A percentile compares a stretch with the other conserved stretches of the same genome.
These are phyloP conservation scores for Camarhynchus parvulus DNA, from an alignment of 2,113 vertebrate species.

Conservation along the genomic window DNA sequence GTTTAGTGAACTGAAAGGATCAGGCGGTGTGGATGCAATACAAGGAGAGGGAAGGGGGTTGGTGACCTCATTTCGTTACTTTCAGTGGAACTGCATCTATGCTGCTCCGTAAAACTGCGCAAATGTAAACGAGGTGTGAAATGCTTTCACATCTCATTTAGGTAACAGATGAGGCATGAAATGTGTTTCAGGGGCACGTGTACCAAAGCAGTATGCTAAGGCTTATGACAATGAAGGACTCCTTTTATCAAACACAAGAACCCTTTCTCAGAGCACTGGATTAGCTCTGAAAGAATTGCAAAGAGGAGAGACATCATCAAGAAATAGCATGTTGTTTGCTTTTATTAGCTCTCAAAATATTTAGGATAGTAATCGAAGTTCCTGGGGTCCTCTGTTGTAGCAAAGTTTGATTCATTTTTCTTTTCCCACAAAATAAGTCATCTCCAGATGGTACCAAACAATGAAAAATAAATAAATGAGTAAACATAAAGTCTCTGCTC, in stretches of 20 bases:
- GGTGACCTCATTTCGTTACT: constrained; percentile 71
- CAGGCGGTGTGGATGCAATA: neutral
- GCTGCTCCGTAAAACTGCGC: constrained; percentile 64
- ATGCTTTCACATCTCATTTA: constrained; percentile 82
- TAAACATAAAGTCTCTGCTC: neutral
- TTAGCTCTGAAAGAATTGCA: constrained; percentile 38
- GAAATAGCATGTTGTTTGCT: neutral
- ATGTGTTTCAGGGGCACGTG: constrained; percentile 72
- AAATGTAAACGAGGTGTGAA: constrained; percentile 81
- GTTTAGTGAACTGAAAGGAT: constrained; percentile 25
- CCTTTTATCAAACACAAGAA: constrained; percentile 31
- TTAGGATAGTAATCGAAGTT: neutral
- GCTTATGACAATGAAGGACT: constrained; percentile 55
- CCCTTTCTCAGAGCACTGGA: neutral
- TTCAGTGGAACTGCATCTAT: constrained; percentile 49
- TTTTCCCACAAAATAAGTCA: neutral
- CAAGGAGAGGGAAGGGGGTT: constrained; percentile 59
- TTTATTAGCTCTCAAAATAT: constrained; percentile 37
- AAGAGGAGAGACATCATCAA: neutral
- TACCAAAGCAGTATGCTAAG: constrained; percentile 52
- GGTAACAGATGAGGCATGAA: constrained; percentile 80
- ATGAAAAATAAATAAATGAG: neutral
- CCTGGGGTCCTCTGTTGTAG: neutral
- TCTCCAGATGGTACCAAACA: constrained; percentile 7
- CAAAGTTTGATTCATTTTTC: neutral